Percentiles rank a stretch among this genome's conserved stretches.
phyloP scores from a whole-genome alignment of 2,888 invertebrate genomes.

The Leuctra nigra region DNA sequence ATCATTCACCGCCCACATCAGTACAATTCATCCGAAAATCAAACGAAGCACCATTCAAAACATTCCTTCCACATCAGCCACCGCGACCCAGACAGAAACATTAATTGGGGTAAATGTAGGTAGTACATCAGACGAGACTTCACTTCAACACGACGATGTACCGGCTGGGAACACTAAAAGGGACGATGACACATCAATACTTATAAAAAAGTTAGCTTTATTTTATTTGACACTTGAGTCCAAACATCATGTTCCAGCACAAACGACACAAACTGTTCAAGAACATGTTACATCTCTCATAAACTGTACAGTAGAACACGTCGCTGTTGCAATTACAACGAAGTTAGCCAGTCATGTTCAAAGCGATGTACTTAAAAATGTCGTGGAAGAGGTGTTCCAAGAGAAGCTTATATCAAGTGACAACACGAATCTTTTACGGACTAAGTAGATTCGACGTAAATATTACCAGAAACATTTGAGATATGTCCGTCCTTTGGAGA shows the following conservation, averaged over 20 bases:
- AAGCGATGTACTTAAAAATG: background rate
- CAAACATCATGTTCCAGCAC: background rate
- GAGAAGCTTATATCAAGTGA: background rate
- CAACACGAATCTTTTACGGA: background rate
- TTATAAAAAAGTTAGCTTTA: too few relatives aligned
- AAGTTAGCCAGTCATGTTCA: background rate
- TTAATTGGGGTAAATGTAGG: too few relatives aligned
- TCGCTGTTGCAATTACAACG: background rate
- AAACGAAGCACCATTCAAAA: too few relatives aligned
- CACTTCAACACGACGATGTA: too few relatives aligned
- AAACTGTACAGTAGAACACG: background rate
- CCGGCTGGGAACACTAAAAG: too few relatives aligned
- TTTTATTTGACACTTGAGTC: background rate
- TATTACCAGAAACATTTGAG: conserved; percentile 1
- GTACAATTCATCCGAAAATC: too few relatives aligned
- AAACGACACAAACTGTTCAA: background rate
- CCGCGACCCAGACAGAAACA: too few relatives aligned
- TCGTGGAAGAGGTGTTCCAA: background rate
- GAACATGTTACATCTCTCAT: background rate
- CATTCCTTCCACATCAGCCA: too few relatives aligned
- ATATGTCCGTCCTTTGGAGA: background rate
- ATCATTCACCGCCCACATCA: too few relatives aligned
- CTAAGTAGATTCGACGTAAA: background rate
- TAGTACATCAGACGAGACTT: too few relatives aligned
- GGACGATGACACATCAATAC: too few relatives aligned